Conservation (phyloP, 2,797 vertebrate species). For the Onychomys torridus region DNA sequence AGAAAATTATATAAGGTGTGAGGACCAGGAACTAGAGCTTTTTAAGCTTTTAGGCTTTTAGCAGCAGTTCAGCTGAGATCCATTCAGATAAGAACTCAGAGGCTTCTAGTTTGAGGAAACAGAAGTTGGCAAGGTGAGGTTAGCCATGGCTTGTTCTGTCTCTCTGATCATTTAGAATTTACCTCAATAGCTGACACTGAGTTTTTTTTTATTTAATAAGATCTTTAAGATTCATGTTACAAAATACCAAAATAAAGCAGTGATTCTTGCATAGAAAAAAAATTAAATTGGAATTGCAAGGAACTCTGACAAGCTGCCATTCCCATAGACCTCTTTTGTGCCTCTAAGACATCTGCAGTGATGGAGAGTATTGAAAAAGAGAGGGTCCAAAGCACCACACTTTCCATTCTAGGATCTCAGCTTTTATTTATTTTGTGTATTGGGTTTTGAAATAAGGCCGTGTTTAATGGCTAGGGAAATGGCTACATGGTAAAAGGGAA, state of each 20-base stretch:
- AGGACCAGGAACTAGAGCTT: too few relatives aligned
- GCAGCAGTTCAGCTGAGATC: too few relatives aligned
- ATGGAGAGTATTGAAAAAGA: not conserved
- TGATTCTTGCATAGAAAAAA: not conserved
- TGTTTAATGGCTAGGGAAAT: not conserved
- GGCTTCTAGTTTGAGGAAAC: too few relatives aligned
- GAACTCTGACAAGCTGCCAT: not conserved
- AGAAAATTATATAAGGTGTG: too few relatives aligned
- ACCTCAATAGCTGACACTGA: too few relatives aligned
- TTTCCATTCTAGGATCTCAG: not conserved
- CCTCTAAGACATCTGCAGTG: not conserved
- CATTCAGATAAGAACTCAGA: too few relatives aligned
- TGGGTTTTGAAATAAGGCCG: constrained; percentile 2
- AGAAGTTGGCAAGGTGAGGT: too few relatives aligned
- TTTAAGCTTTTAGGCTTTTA: too few relatives aligned
- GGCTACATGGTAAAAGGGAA: not conserved
- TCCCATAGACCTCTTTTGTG: not conserved
- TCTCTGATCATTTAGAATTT: too few relatives aligned
- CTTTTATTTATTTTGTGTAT: not conserved
- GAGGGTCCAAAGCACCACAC: not conserved
- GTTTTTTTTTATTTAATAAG: too few relatives aligned
- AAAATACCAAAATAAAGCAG: constrained; percentile 1
- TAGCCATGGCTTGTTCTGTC: too few relatives aligned
- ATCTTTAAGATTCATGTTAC: too few relatives aligned
- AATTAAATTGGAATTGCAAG: not conserved